These are phyloP conservation scores for Theristicus caerulescens DNA, from an alignment of 2,113 vertebrate species.

Conservation along the genomic window DNA sequence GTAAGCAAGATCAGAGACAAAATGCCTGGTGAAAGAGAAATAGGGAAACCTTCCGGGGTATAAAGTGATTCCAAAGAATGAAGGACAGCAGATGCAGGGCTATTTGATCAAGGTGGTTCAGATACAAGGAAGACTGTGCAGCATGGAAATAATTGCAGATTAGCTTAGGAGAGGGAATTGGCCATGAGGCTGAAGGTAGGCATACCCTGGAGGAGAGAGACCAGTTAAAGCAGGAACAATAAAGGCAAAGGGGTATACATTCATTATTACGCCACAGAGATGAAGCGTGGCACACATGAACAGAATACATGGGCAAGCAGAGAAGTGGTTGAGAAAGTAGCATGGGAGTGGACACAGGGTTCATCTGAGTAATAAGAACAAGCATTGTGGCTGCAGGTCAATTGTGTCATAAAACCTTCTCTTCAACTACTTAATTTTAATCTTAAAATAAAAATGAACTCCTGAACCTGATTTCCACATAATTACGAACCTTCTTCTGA, in stretches of 20 bases:
- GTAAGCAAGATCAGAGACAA: neutral
- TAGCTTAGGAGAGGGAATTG: neutral
- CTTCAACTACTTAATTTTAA: neutral
- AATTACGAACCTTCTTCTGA: neutral
- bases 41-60: neutral
- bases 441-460: slow-evolving; percentile 7
- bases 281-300: neutral
- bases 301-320: neutral
- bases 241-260: neutral
- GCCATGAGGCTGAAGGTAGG: neutral
- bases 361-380: neutral
- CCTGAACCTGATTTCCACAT: neutral
- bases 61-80: neutral
- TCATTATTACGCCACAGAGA: neutral
- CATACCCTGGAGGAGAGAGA: neutral
- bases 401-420: neutral
- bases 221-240: neutral
- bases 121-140: neutral
- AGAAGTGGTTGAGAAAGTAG: neutral
- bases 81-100: neutral
- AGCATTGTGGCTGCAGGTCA: neutral
- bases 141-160: neutral
- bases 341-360: neutral
- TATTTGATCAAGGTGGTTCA: neutral
- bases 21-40: neutral